phyloP scores from a whole-genome alignment of 2,888 invertebrate species.

The Thera britannica region DNA sequence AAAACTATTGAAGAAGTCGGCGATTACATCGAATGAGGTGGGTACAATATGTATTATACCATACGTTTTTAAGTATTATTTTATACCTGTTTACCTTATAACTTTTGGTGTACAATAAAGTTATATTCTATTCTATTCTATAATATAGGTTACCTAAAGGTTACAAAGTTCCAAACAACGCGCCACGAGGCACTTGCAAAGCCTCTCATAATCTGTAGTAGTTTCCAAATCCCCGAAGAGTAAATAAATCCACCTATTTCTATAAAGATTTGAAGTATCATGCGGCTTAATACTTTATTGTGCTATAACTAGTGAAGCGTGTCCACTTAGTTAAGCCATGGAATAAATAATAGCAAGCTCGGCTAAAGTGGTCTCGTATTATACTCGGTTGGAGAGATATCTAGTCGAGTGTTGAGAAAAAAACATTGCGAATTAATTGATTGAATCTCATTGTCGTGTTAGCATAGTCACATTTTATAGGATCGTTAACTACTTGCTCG shows the following conservation, averaged over 20 bases:
- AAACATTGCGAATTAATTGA: slow-evolving; percentile 14
- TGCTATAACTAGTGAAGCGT: neutral
- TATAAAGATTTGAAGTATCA: neutral
- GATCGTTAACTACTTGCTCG: too few relatives aligned
- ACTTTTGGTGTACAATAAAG: too few relatives aligned
- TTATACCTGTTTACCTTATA: too few relatives aligned
- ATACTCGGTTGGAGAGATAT: neutral
- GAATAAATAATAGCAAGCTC: neutral
- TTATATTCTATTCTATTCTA: too few relatives aligned
- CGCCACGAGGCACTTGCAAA: too few relatives aligned
- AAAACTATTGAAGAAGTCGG: slow-evolving; percentile 85
- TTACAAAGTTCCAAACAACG: too few relatives aligned
- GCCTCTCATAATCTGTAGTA: too few relatives aligned
- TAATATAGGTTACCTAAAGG: too few relatives aligned
- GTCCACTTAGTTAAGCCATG: neutral
- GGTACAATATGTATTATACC: neutral
- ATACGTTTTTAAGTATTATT: too few relatives aligned
- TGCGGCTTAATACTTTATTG: neutral
- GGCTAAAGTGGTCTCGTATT: neutral
- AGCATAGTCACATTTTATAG: too few relatives aligned
- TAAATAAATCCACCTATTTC: neutral
- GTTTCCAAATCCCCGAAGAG: too few relatives aligned
- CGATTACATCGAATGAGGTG: slow-evolving; percentile 73
- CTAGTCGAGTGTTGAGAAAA: neutral
- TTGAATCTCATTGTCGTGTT: neutral